These are phyloP conservation scores for Eidolon dupreanum DNA, from an alignment of 2,797 vertebrate genomes.

Conservation along the genomic window DNA sequence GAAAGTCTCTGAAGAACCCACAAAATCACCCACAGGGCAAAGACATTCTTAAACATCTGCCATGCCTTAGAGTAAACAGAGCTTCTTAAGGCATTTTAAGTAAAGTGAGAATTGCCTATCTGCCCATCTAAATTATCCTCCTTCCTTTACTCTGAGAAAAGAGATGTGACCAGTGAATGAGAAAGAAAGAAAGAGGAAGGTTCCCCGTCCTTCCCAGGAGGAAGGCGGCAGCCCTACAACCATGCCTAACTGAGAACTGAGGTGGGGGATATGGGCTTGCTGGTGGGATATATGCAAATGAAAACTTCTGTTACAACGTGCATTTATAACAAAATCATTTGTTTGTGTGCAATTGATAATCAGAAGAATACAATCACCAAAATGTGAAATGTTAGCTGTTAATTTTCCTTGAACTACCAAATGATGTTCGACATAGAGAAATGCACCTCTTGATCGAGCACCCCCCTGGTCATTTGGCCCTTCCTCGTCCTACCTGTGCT, in stretches of 20 bases:
- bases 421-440: not conserved
- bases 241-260: not conserved
- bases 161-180: not conserved
- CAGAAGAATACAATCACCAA: not conserved
- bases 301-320: not conserved
- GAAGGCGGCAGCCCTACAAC: no score
- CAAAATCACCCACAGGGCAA: not conserved
- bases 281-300: not conserved
- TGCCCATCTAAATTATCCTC: not conserved
- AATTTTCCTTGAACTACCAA: not conserved
- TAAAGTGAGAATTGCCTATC: not conserved
- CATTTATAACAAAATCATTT: not conserved
- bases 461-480: accelerated
- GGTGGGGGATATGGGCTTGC: not conserved
- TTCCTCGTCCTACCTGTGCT: accelerated
- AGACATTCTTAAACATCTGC: not conserved
- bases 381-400: not conserved
- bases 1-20: not conserved
- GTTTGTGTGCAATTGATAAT: not conserved
- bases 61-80: not conserved
- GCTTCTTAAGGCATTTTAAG: not conserved
- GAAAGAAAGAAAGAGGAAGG: not conserved
- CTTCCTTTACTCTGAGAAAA: not conserved
- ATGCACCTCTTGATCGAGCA: not conserved
- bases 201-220: not conserved